Evolutionary conservation across 1,140 invertebrate species (phyloP).

Genomic region (Drosophila melanogaster): Release_6_plus_ISO1_MT NT_033777.3:20674001-20674500

Average conservation of each 20-base stretch:
- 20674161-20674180: conserved; percentile 42
- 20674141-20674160: conserved; percentile 1
- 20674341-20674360: neutral
- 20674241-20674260: conserved; percentile 48
- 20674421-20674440: conserved; percentile 33
- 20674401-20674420: conserved; percentile 77
- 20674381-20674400: conserved; percentile 52
- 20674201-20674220: conserved; percentile 18
- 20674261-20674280: conserved; percentile 48
- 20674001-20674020: conserved; percentile 5
- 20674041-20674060: conserved; percentile 64
- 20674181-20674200: conserved; percentile 59
- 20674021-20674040: conserved; percentile 49
- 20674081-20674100: conserved; percentile 21
- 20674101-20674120: conserved; percentile 35
- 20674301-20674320: neutral
- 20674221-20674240: conserved; percentile 51
- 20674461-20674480: conserved; percentile 54
- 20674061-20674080: conserved; percentile 47
- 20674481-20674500: conserved; percentile 47
- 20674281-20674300: conserved; percentile 43
- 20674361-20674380: conserved; percentile 48
- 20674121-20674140: conserved; percentile 58
- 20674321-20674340: neutral
- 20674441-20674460: conserved; percentile 52